Base-by-base conservation (phyloP, 2,797 vertebrate species). In the Geotrypetes seraphini region DNA sequence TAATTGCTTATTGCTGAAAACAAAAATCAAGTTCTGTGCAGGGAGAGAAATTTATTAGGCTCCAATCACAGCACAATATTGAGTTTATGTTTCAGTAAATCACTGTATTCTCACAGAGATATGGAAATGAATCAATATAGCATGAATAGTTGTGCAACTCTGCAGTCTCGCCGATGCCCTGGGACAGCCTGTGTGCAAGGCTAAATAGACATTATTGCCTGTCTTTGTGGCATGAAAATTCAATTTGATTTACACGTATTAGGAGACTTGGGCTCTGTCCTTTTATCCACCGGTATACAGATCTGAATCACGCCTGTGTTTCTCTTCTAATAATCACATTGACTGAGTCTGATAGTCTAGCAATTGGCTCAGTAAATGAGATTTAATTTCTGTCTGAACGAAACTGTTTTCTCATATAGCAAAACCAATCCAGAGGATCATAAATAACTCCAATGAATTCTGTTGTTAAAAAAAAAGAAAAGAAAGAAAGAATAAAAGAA, bases 321-420 rank as follows among this genome's bases (percentile, higher is more conserved):
- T 63, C 53, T 72, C 66, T 62, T 57, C 72, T 73, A 78, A 73
- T 79, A 77, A 78, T 75, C 55, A 73, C 42, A 50, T 70, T 73
- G 73, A 22, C 62, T 67, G 49, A 62, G 60, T 71, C 59, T 23
- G 16, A 69, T 71, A 78, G 63, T 72, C 73, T 1, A 2, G 51
- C 62, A 78, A 75, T 78, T 76, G 75, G 61, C 75, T 68, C 55
- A 66, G 57, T 67, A 76, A 73, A 78, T 78, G 73, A 66, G 43
- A 64, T 53, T 50, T 64, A 75, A 79, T 73, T 76, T 71, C n/a
- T 50, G 56, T 54, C 64, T 76, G 60, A 79, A 78, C 73, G 51
- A 60, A 56, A 72, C 51, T 69, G 66, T 50, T 76, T 73, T 71
- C 51, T 68, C 47, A 58, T 50, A 57, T 47, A 64, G 46, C n/a